phyloP scores from a whole-genome alignment of 2,888 invertebrate species.

The Pristionchus entomophagus region DNA sequence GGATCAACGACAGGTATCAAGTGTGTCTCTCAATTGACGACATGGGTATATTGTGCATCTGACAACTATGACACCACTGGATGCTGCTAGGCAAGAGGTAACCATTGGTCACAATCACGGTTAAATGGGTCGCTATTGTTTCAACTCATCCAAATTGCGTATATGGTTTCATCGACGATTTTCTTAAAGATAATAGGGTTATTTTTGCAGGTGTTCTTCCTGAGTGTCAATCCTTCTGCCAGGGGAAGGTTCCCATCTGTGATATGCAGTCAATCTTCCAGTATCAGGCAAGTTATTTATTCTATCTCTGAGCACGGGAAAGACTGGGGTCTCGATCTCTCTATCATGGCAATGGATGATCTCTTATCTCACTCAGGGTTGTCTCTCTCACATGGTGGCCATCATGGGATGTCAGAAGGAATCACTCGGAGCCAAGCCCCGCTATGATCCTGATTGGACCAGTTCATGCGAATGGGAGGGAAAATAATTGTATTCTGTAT shows the following conservation, averaged over 20 bases:
- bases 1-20: conserved; percentile 66
- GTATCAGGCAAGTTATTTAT: conserved; percentile 56
- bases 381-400: conserved; percentile 54
- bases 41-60: conserved; percentile 70
- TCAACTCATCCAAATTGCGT: no score
- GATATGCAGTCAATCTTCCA: conserved; percentile 67
- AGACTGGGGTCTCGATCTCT: neutral
- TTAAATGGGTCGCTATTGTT: no score
- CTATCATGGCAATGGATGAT: neutral
- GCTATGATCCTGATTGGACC: conserved; percentile 64
- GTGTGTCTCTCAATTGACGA: conserved; percentile 67
- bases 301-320: neutral
- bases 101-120: no score
- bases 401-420: conserved; percentile 66
- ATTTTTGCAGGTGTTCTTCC: conserved; percentile 58
- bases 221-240: conserved; percentile 68
- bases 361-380: conserved; percentile 29
- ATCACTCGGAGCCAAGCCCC: conserved; percentile 56
- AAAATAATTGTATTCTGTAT: neutral
- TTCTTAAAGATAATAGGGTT: neutral
- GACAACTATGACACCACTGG: conserved; percentile 64
- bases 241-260: conserved; percentile 70
- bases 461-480: conserved; percentile 67
- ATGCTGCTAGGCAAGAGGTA: conserved; percentile 65
- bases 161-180: no score